phyloP scores from a whole-genome alignment of 2,888 invertebrate genomes.

The Archaeoteleia sp. region DNA sequence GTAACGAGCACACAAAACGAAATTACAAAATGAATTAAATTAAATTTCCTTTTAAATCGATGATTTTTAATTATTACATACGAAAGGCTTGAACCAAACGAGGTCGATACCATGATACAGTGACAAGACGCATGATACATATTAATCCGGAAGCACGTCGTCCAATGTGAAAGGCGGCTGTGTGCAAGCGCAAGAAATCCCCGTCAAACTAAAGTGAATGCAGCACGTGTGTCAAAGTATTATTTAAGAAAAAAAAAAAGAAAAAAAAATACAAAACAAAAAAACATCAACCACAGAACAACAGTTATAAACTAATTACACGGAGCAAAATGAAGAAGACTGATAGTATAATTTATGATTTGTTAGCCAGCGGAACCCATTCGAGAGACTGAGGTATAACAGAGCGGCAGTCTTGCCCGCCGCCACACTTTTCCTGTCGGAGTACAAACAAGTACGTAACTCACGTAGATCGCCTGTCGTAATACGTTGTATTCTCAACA shows the following conservation, averaged over 20 bases:
- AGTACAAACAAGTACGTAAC: slow-evolving; percentile 80
- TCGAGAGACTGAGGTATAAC: slow-evolving; percentile 86
- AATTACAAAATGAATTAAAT: too few relatives aligned
- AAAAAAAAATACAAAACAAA: slow-evolving; percentile 34
- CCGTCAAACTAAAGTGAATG: slow-evolving; percentile 43
- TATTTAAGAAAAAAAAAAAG: slow-evolving; percentile 17
- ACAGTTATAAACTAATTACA: slow-evolving; percentile 38
- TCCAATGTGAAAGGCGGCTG: slow-evolving; percentile 7
- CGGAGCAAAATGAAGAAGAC: slow-evolving; percentile 59
- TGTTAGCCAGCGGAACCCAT: slow-evolving; percentile 84
- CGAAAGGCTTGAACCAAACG: too few relatives aligned
- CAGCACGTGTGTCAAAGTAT: slow-evolving; percentile 42
- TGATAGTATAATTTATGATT: slow-evolving; percentile 75
- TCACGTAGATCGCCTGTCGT: slow-evolving; percentile 73
- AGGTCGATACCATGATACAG: slow-evolving; percentile 33
- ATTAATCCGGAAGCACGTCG: slow-evolving; percentile 23
- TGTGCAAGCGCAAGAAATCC: slow-evolving; percentile 9
- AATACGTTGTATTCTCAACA: slow-evolving; percentile 70
- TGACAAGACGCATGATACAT: slow-evolving; percentile 18
- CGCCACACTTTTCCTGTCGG: slow-evolving; percentile 77
- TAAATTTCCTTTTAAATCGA: too few relatives aligned
- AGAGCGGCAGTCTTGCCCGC: slow-evolving; percentile 77
- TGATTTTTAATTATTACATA: too few relatives aligned
- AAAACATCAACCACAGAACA: slow-evolving; percentile 43
- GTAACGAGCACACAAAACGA: too few relatives aligned